These are phyloP conservation scores for Dolichotis patagonum DNA, from an alignment of 2,113 vertebrate species.

Conservation along the genomic window DNA sequence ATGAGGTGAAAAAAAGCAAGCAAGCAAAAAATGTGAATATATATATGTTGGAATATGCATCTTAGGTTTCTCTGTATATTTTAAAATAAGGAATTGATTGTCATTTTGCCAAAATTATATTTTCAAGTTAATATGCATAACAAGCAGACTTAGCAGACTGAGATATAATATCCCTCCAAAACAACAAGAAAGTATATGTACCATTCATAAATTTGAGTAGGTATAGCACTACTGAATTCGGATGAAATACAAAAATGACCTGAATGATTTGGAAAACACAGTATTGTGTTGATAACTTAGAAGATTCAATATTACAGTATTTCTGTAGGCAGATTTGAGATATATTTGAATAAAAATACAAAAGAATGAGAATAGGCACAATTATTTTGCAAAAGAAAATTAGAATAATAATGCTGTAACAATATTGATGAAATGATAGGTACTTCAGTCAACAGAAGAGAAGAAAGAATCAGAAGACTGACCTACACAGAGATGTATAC, in stretches of 20 bases:
- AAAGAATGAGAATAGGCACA: not conserved
- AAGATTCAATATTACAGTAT: not conserved
- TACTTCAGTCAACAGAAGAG: not conserved
- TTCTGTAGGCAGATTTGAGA: not conserved
- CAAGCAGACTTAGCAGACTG: not conserved
- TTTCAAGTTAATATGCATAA: not conserved
- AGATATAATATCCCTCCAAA: not conserved
- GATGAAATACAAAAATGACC: not conserved
- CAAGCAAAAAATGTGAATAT: not conserved
- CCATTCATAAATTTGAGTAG: not conserved
- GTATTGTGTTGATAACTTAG: not conserved
- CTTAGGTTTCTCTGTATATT: not conserved
- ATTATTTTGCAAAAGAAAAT: not conserved
- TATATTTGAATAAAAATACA: not conserved
- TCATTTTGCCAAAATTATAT: not conserved
- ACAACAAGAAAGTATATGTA: not conserved
- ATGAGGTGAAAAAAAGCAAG: not conserved
- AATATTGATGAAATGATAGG: not conserved
- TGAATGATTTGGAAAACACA: not conserved
- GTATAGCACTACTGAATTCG: not conserved
- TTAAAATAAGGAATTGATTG: not conserved
- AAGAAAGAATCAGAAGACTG: not conserved
- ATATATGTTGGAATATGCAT: not conserved
- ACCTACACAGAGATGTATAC: not conserved
- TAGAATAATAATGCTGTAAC: not conserved